These are phyloP conservation scores for Trachelus iudaicus DNA, from an alignment of 2,888 invertebrate species.

Conservation along the genomic window DNA sequence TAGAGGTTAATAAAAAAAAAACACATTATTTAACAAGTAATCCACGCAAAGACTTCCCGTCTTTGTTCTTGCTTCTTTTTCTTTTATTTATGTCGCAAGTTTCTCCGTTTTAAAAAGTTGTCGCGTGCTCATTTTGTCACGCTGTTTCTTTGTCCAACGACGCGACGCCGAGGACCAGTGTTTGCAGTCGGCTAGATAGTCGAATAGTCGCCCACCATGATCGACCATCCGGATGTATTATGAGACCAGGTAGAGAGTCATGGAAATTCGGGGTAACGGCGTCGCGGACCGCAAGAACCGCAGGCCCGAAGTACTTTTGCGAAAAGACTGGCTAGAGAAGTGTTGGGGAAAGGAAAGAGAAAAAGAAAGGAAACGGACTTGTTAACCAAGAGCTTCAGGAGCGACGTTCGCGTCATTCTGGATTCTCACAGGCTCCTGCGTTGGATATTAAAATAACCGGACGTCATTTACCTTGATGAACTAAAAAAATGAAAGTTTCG, in stretches of 20 bases:
- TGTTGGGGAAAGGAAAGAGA: background rate
- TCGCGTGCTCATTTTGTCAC: background rate
- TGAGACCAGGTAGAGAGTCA: background rate
- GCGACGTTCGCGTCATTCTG: background rate
- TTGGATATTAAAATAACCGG: background rate
- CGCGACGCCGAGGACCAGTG: background rate
- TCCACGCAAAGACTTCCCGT: background rate
- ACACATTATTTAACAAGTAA: slow-evolving; percentile 47
- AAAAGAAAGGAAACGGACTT: background rate
- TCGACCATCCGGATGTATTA: background rate
- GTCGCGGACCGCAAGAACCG: background rate
- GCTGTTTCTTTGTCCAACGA: background rate
- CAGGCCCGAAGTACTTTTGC: background rate
- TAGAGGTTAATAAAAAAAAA: slow-evolving; percentile 52
- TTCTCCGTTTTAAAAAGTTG: background rate
- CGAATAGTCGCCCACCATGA: background rate
- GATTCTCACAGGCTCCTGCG: background rate
- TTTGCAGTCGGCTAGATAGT: background rate
- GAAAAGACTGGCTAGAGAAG: background rate
- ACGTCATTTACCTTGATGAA: background rate
- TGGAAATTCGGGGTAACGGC: background rate
- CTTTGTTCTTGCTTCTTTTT: background rate
- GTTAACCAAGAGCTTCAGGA: background rate
- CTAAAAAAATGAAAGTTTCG: background rate
- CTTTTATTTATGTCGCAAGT: background rate